Conservation (phyloP, 2,113 vertebrate genomes). For the Pipra filicauda region DNA sequence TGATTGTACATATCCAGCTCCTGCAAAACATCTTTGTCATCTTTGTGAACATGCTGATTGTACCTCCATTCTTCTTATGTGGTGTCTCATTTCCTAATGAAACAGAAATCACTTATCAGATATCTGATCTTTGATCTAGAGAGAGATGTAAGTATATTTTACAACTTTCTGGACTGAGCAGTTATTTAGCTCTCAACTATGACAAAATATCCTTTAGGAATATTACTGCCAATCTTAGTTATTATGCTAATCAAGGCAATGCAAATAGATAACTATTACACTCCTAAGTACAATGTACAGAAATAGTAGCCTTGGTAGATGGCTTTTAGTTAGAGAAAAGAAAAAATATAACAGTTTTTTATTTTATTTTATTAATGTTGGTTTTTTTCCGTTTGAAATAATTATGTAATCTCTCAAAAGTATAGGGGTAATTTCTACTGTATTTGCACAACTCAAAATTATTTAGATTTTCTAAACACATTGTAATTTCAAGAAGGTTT, state of each 20-base stretch:
- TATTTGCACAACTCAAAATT: not conserved
- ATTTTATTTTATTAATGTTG: not conserved
- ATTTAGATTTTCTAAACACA: not conserved
- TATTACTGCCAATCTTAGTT: not conserved
- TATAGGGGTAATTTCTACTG: not conserved
- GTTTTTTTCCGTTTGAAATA: not conserved
- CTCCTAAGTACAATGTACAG: not conserved
- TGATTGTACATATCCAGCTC: not conserved
- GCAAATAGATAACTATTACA: not conserved
- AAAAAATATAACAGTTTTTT: not conserved
- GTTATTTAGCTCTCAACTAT: slow-evolving; percentile 2
- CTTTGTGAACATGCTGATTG: not conserved
- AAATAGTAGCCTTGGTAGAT: not conserved
- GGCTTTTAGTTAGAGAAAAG: not conserved
- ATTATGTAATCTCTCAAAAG: not conserved
- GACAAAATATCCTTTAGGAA: not conserved
- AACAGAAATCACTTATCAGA: not conserved
- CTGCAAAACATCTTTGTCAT: not conserved
- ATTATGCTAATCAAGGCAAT: slow-evolving; percentile 17
- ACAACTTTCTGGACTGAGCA: not conserved
- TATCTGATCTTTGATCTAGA: not conserved
- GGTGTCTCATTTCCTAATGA: not conserved
- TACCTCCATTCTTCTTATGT: not conserved
- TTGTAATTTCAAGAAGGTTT: not conserved
- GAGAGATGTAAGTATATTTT: not conserved